Base-by-base conservation (phyloP, 2,113 vertebrate genomes). In the Dipodomys stephensi region DNA sequence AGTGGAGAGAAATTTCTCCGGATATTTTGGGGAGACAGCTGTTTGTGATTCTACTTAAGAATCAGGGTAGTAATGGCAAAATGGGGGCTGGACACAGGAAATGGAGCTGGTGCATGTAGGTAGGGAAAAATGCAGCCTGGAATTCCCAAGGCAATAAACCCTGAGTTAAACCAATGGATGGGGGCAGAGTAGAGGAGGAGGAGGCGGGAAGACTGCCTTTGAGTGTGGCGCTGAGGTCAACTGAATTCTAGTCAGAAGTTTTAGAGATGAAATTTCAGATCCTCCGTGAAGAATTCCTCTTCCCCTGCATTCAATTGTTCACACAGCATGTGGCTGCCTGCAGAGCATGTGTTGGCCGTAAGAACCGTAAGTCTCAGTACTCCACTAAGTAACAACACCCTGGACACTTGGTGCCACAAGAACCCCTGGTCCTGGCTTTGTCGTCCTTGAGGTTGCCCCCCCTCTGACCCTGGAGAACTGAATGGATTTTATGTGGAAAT, bases 21-120 rank as follows among this genome's bases (percentile, higher is more conserved):
- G 32, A 2, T 90, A 79, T 90, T 92, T 84, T 91, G 4, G 44
- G 83, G 88, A 88, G 44, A 65, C 88, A 83, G 88, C 90, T 95
- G 86, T 73, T 32, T 62, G 67, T 12, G 80, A 71, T 27, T 83
- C 35, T 16, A 10, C 64, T 62, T 1, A 1, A 23, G 78, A 11
- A 57, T 20, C 39, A 8, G 2, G 12, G 32, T 6, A 35, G 73
- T 2, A 1, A 2, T 4, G 32, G 32, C 25, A 0, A 19, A 18
- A 3, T 39, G 57, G 25, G 65, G 79, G 78, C 78, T 3, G 64
- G 30, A 16, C 22, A 6, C 0, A 1, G 46, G 35, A 3, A 12
- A 44, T 22, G 22, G 68, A 53, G 49, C n/a, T 39, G 72, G 46
- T 0, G 5, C 20, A 18, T 7, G 32, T 28, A 27, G 83, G 23